Conservation (phyloP, 2,888 invertebrate genomes). For the Cephonodes hylas region DNA sequence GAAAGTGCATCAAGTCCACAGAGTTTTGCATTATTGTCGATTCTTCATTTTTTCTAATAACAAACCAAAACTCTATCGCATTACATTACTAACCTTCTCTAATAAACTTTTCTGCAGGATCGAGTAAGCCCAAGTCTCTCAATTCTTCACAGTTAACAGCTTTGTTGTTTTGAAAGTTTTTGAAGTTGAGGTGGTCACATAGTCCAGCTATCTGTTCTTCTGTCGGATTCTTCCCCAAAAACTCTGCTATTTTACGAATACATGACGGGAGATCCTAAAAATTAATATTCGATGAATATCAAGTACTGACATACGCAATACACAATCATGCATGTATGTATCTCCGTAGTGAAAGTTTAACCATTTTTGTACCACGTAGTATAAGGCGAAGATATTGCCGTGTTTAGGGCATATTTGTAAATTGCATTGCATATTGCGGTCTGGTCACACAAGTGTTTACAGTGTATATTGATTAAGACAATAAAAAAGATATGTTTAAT, state of each 20-base stretch:
- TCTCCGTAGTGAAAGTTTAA: too few species aligned
- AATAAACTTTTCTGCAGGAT: neutral
- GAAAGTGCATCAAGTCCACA: too few species aligned
- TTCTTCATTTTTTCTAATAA: too few species aligned
- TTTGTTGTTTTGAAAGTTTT: conserved; percentile 86
- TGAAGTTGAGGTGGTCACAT: conserved; percentile 84
- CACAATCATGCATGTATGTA: too few species aligned
- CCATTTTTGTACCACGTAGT: too few species aligned
- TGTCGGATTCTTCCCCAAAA: conserved; percentile 75
- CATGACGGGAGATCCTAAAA: conserved; percentile 31
- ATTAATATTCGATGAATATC: neutral
- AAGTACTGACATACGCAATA: neutral
- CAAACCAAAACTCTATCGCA: neutral
- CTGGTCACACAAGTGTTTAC: too few species aligned
- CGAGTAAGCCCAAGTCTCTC: conserved; percentile 15
- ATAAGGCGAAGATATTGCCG: too few species aligned
- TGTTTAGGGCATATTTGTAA: too few species aligned
- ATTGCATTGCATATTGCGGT: too few species aligned
- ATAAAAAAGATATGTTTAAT: neutral
- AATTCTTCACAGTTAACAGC: conserved; percentile 45
- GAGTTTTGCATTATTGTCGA: too few species aligned
- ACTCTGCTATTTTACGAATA: conserved; percentile 75
- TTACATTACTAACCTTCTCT: conserved; percentile 36
- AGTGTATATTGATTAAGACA: neutral
- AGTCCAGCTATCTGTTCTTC: conserved; percentile 77